A percentile compares a stretch with the other conserved stretches of the same genome.
Evolutionary conservation across 2,888 invertebrate species (phyloP).

Genomic region (Rambutsinella grinnellia): DNA sequence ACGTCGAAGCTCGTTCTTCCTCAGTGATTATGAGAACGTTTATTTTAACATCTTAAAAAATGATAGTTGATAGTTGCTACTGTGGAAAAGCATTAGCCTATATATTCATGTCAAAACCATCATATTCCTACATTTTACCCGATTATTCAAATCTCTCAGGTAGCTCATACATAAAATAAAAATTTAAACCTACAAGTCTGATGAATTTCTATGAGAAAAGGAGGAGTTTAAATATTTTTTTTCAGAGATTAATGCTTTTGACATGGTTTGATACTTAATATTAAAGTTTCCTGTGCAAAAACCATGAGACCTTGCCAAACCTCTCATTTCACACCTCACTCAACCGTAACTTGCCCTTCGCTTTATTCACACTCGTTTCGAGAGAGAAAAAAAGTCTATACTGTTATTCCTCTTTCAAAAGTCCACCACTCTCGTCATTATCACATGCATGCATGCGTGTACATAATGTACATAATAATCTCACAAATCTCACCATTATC

Average conservation of each 20-base stretch:
- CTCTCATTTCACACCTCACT: conserved; percentile 63
- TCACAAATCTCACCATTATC: no score
- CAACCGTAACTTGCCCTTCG: conserved; percentile 60
- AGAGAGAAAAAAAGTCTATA: no score
- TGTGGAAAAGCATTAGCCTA: no score
- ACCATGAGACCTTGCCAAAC: conserved; percentile 64
- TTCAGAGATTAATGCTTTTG: conserved; percentile 64
- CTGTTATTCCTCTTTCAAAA: conserved; percentile 29
- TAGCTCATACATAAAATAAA: no score
- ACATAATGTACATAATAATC: not conserved
- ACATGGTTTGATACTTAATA: conserved; percentile 61
- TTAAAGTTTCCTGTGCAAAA: conserved; percentile 64
- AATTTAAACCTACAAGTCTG: no score
- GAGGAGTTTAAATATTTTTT: conserved; percentile 55
- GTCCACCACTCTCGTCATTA: no score
- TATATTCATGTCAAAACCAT: no score
- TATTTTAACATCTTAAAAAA: not conserved
- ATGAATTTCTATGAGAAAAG: conserved; percentile 55
- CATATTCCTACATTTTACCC: no score
- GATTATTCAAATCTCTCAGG: no score
- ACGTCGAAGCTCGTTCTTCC: no score
- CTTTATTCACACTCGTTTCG: conserved; percentile 58
- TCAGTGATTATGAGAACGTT: conserved; percentile 23
- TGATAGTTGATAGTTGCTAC: no score
- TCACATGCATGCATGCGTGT: not conserved